A percentile compares a stretch with the other conserved stretches of the same genome.
These are phyloP conservation scores for Deilephila porcellus DNA, from an alignment of 2,888 invertebrate species.

Conservation along the genomic window DNA sequence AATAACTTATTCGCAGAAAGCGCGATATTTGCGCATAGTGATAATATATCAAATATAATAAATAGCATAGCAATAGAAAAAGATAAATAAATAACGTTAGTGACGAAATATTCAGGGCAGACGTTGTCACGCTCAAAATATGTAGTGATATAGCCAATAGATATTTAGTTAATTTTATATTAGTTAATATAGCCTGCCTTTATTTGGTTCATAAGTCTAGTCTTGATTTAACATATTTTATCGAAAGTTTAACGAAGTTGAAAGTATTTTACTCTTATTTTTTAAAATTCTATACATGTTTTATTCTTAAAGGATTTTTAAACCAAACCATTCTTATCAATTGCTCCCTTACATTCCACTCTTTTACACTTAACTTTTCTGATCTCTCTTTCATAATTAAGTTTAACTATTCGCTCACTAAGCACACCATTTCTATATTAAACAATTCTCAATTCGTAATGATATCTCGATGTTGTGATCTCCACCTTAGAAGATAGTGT, in stretches of 20 bases:
- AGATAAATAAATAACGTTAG: neutral
- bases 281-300: neutral
- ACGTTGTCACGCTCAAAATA: conserved; percentile 6
- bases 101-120: neutral
- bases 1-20: too few relatives aligned
- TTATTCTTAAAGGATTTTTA: neutral
- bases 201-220: neutral
- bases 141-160: neutral
- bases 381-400: neutral
- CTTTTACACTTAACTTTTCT: neutral
- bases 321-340: neutral
- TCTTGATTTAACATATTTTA: conserved; percentile 2
- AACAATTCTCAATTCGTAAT: conserved; percentile 16
- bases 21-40: too few relatives aligned
- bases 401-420: conserved; percentile 9
- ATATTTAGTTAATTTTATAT: neutral
- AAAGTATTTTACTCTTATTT: conserved; percentile 1
- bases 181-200: neutral
- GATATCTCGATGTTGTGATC: conserved; percentile 55
- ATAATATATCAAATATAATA: too few relatives aligned
- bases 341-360: neutral
- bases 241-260: neutral
- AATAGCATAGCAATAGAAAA: too few relatives aligned
- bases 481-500: conserved; percentile 49
- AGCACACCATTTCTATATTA: conserved; percentile 4